A percentile compares a stretch with the other conserved stretches of the same genome.
These are phyloP conservation scores for Alectoris magna DNA, from an alignment of 2,797 vertebrate genomes.

Conservation along the genomic window DNA sequence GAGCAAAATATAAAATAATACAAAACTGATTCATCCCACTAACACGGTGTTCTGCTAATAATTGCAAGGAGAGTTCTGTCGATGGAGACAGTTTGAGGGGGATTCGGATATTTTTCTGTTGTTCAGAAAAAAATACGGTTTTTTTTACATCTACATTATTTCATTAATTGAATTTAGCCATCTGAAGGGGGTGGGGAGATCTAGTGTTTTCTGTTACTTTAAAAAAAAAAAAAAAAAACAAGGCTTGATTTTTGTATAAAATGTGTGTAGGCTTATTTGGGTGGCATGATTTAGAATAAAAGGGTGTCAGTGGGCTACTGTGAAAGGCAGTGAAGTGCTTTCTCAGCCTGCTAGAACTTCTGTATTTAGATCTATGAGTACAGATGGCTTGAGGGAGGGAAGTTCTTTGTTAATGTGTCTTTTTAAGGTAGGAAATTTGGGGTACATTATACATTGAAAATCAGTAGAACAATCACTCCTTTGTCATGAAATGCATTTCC, in stretches of 20 bases:
- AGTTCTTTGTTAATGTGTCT: not conserved
- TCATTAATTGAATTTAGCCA: not conserved
- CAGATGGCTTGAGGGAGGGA: not conserved
- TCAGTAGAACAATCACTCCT: not conserved
- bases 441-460: not conserved
- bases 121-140: conserved; percentile 10
- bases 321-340: conserved; percentile 10
- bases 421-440: not conserved
- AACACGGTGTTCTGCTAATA: conserved; percentile 53
- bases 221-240: not conserved
- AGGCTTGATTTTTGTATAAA: not conserved
- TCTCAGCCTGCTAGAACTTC: not conserved
- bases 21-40: conserved; percentile 44
- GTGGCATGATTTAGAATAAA: not conserved
- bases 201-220: not conserved
- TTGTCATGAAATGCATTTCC: not conserved
- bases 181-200: not conserved
- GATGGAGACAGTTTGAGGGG: conserved; percentile 23
- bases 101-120: conserved; percentile 43
- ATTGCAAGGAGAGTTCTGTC: conserved; percentile 12
- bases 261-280: not conserved
- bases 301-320: not conserved
- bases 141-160: not conserved
- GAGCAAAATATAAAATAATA: conserved; percentile 50
- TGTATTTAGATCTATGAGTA: not conserved